Base-by-base conservation (phyloP, 2,888 invertebrate species). In the Cerastis rubricosa region DNA sequence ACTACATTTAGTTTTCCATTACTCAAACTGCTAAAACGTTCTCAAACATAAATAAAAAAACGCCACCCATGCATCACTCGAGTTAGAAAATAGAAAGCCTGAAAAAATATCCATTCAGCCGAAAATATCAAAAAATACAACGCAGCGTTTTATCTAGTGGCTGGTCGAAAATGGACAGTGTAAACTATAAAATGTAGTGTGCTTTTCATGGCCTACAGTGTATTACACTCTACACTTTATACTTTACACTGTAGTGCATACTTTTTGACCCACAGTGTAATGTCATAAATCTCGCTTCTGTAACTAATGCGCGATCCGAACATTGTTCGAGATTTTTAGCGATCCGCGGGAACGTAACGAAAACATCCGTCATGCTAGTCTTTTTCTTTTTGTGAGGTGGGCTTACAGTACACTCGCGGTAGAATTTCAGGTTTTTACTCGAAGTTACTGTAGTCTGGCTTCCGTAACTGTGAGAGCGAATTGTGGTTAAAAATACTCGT, bases 281-380 rank as follows among this genome's bases (percentile, higher is more conserved):
- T 61, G 12, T 66, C 61, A 74, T 86, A 87, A 80, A 86, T 86
- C 76, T 68, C 35, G 54, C 61, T 82, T 78, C 77, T 75, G 85
- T 81, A 43, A 76, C 68, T 82, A 85, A 81, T 85, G 82, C 77
- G 63, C 64, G 73, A 47, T 65, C 65, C 54, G 71, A 65, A 74
- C 71, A 74, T 73, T 71, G 76, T 66, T 72, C 29, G 35, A 43
- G 43, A 67, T 71, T 69, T 84, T 76, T 63, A 67, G 76, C 71
- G 75, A 74, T 71, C 73, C 57, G 29, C 29, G 49, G 35, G n/a
- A 49, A 43, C 40, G 43, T 29, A 59, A 66, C 63, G 69, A 72
- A 82, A 80, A 45, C 67, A 71, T 82, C n/a, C 61, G 25, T 80
- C 59, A 84, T 57, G 67, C 5, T 25, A 40, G 51, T 40, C 17